Evolutionary conservation across 2,113 vertebrate species (phyloP).

Genomic region (Glareola pratincola): DNA sequence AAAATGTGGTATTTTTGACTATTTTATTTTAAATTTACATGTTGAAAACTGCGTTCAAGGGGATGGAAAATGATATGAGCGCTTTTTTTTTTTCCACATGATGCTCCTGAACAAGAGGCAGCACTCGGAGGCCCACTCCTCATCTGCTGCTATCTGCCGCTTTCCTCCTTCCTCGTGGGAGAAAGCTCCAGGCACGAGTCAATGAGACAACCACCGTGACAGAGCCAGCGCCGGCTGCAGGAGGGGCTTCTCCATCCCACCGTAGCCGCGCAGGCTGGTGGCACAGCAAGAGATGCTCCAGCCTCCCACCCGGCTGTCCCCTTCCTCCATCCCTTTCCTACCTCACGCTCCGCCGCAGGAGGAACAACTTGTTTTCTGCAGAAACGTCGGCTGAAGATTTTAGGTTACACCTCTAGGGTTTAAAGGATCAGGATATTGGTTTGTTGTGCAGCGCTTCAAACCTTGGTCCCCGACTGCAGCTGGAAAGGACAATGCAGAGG

Average conservation of each 20-base stretch:
- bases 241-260: neutral
- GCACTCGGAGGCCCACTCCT: rapidly evolving
- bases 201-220: neutral
- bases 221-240: neutral
- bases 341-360: neutral
- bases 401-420: neutral
- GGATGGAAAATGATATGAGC: neutral
- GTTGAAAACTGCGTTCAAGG: neutral
- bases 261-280: neutral
- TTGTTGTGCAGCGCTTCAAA: neutral
- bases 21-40: neutral
- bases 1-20: neutral
- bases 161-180: neutral
- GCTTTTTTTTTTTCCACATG: neutral
- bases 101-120: neutral
- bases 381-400: neutral
- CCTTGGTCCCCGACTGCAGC: rapidly evolving
- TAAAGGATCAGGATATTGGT: neutral
- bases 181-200: neutral
- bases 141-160: neutral
- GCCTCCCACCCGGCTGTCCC: neutral
- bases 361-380: neutral
- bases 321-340: neutral
- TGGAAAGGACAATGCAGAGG: neutral
- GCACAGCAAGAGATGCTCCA: neutral